Evolutionary conservation across 1,140 invertebrate species (phyloP).

Genomic region (Zophobas atratus): DNA sequence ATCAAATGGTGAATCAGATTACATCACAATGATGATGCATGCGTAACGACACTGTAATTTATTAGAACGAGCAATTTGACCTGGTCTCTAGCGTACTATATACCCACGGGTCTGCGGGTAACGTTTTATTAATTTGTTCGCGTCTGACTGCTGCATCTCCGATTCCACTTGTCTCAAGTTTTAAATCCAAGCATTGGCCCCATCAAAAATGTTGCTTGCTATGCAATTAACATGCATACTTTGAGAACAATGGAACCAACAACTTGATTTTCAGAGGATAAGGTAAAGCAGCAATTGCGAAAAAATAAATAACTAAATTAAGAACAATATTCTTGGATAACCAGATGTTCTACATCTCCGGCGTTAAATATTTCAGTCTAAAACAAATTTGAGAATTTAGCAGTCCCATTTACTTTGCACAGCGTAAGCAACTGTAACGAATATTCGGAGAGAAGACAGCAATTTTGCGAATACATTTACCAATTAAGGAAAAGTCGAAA

Average conservation of each 20-base stretch:
- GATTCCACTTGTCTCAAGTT: conserved; percentile 27
- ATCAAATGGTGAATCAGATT: conserved; percentile 45
- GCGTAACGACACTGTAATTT: conserved; percentile 37
- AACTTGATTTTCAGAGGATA: too few relatives aligned
- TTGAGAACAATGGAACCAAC: too few relatives aligned
- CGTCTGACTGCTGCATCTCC: conserved; percentile 34
- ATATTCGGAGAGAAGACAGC: conserved; percentile 38
- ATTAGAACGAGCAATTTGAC: conserved; percentile 41
- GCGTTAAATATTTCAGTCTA: too few relatives aligned
- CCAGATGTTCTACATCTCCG: too few relatives aligned
- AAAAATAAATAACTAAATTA: too few relatives aligned
- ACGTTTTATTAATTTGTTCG: conserved; percentile 38
- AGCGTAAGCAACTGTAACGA: not conserved
- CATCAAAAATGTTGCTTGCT: too few relatives aligned
- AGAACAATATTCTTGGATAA: too few relatives aligned
- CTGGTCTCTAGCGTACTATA: conserved; percentile 19
- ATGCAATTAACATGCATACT: too few relatives aligned
- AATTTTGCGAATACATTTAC: conserved; percentile 54
- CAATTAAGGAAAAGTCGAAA: conserved; percentile 58
- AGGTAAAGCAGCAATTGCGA: too few relatives aligned
- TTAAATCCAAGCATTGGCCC: not conserved
- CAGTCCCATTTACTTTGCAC: too few relatives aligned
- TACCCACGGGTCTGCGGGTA: conserved; percentile 22
- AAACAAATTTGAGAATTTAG: too few relatives aligned
- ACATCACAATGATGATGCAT: conserved; percentile 38